Evolutionary conservation across 2,797 vertebrate species (phyloP).

Genomic region (Moxostoma hubbsi): DNA sequence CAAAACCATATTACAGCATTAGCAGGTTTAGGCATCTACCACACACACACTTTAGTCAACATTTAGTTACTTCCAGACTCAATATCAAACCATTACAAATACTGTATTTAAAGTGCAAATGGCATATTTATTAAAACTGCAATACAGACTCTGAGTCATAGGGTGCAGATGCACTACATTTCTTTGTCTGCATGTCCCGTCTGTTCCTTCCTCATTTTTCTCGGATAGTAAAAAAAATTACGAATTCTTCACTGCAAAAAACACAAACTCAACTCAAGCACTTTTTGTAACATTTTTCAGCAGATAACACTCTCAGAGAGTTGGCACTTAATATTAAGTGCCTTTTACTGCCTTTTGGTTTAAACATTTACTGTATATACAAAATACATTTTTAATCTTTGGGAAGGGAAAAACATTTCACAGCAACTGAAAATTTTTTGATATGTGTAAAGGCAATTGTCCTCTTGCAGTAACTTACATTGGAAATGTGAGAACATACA

Average conservation of each 20-base stretch:
- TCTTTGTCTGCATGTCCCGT: not conserved
- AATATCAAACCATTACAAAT: not conserved
- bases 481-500: not conserved
- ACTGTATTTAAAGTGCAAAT: slow-evolving; percentile 68
- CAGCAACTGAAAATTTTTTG: slow-evolving; percentile 74
- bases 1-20: too few relatives aligned
- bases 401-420: slow-evolving; percentile 69
- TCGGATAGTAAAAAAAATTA: not conserved
- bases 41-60: too few relatives aligned
- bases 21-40: too few relatives aligned
- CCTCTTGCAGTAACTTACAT: not conserved
- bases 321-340: slow-evolving; percentile 1
- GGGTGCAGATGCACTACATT: slow-evolving; percentile 26
- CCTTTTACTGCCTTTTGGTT: slow-evolving; percentile 13
- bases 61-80: not conserved
- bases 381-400: slow-evolving; percentile 62
- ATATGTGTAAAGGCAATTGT: slow-evolving; percentile 39
- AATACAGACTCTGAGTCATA: slow-evolving; percentile 58
- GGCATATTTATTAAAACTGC: slow-evolving; percentile 73
- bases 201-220: not conserved
- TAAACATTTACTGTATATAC: slow-evolving; percentile 2
- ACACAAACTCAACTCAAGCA: not conserved
- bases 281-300: slow-evolving; percentile 28
- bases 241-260: not conserved
- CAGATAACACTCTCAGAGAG: slow-evolving; percentile 1